Base-by-base conservation (phyloP, 2,888 invertebrate species). In the Dichetophora obliterata region DNA sequence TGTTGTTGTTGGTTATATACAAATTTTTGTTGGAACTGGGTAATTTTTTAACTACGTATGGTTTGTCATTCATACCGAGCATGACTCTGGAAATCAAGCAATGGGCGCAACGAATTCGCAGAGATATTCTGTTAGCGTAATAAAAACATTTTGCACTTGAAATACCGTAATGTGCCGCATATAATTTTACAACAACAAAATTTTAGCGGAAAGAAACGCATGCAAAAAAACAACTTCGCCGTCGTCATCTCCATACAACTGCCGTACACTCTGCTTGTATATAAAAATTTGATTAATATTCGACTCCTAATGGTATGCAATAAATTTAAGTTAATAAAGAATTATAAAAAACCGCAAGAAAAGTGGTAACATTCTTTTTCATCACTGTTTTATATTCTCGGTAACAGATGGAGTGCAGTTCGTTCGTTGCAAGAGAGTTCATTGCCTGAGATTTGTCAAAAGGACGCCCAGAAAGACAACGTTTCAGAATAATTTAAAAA, bases 271-370 rank as follows among this genome's bases (percentile, higher is more conserved):
- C n/a, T 9, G 37, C 19, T 19, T 31, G 6, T 27, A 37, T 76
- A 82, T 80, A 81, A 81, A 83, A 82, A 82, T 83, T 86, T 86
- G 84, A 86, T 86, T 86, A 87, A 86, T 87, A 84, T 81, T 70
- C 69, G 78, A 74, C 80, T 81, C 82, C 84, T 86, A 86, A 86
- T 86, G 86, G 82, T 79, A 79, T 77, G 82, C 81, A 80, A 86
- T 86, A 86, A 86, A 87, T 87, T 85, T 75, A 75, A 83, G 83
- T 86, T 85, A 85, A 86, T 86, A 83, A 85, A 85, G 85, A 82
- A 79, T 11, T 66, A 37, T 19, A 19, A 8, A 43, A 43, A 43
- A 43, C 57, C 19, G 31, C 63, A 34, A 34, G 19, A n/a, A 65
- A 65, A 65, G 63, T 65, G 63, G 37, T 37, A 19, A 65, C 43